Evolutionary conservation across 2,113 vertebrate genomes (phyloP).

Genomic region (Leucopternis melanops): DNA sequence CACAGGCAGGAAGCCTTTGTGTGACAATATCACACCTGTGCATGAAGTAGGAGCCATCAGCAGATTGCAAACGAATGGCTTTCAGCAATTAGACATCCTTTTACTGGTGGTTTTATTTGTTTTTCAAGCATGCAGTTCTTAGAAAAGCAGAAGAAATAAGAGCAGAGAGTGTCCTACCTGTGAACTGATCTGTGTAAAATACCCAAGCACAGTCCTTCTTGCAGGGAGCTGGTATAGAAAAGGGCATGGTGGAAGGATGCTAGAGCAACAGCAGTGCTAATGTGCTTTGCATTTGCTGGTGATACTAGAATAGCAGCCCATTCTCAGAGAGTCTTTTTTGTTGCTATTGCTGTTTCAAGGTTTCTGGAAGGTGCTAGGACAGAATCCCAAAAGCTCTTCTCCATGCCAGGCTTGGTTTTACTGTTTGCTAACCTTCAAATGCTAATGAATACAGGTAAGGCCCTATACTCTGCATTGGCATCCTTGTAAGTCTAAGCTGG

Average conservation of each 20-base stretch:
- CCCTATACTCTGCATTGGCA: not conserved
- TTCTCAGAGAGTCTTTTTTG: not conserved
- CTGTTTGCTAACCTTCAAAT: not conserved
- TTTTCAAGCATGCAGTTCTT: not conserved
- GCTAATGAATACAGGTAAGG: not conserved
- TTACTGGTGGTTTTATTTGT: not conserved
- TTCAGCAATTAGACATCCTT: not conserved
- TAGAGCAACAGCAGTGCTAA: not conserved
- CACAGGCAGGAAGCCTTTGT: not conserved
- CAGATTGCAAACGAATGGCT: not conserved
- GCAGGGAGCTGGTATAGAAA: not conserved
- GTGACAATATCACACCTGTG: constrained; percentile 16
- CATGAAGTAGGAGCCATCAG: not conserved
- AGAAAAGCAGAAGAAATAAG: not conserved
- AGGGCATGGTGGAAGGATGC: not conserved
- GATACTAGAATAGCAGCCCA: not conserved
- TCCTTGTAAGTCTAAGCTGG: not conserved
- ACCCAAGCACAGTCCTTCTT: not conserved
- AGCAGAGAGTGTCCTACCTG: not conserved
- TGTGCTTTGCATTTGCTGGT: not conserved
- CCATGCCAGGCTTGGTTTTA: not conserved
- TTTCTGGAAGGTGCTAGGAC: not conserved
- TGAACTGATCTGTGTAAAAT: constrained; percentile 41
- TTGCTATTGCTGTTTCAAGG: not conserved
- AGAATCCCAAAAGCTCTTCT: not conserved